Conservation (phyloP, 2,888 invertebrate genomes). For the Elmis aenea region DNA sequence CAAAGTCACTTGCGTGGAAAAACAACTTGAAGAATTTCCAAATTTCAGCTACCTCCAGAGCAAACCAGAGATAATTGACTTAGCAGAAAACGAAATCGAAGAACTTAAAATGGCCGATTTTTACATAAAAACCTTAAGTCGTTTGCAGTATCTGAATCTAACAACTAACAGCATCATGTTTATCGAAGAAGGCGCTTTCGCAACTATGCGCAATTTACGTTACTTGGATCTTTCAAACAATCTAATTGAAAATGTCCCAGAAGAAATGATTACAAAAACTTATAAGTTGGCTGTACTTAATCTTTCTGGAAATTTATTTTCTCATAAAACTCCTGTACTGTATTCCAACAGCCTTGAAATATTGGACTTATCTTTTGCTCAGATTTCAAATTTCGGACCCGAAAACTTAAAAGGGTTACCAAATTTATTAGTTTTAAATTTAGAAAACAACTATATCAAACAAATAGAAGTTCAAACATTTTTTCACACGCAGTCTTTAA, state of each 20-base stretch:
- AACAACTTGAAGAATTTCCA: slow-evolving; percentile 32
- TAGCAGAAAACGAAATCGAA: slow-evolving; percentile 38
- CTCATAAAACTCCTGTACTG: slow-evolving; percentile 33
- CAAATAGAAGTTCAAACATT: too few relatives aligned
- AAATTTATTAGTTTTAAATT: slow-evolving; percentile 33
- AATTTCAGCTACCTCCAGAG: slow-evolving; percentile 31
- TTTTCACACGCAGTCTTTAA: too few relatives aligned
- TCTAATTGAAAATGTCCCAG: slow-evolving; percentile 33
- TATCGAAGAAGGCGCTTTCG: slow-evolving; percentile 35
- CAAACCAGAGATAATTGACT: slow-evolving; percentile 35
- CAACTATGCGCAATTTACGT: slow-evolving; percentile 34
- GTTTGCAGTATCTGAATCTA: slow-evolving; percentile 36
- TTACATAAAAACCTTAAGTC: slow-evolving; percentile 31
- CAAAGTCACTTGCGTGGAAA: slow-evolving; percentile 33
- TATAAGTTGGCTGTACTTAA: slow-evolving; percentile 34
- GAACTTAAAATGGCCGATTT: slow-evolving; percentile 32
- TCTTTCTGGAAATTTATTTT: slow-evolving; percentile 38
- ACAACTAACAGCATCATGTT: slow-evolving; percentile 35
- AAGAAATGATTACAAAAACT: slow-evolving; percentile 32
- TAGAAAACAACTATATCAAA: slow-evolving; percentile 39
- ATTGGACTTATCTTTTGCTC: slow-evolving; percentile 35
- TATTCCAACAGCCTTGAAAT: slow-evolving; percentile 35
- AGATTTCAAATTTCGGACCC: slow-evolving; percentile 31
- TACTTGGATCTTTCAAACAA: slow-evolving; percentile 40
- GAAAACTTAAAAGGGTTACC: slow-evolving; percentile 34